These are phyloP conservation scores for Chamaea fasciata DNA, from an alignment of 2,113 vertebrate species.

Conservation along the genomic window DNA sequence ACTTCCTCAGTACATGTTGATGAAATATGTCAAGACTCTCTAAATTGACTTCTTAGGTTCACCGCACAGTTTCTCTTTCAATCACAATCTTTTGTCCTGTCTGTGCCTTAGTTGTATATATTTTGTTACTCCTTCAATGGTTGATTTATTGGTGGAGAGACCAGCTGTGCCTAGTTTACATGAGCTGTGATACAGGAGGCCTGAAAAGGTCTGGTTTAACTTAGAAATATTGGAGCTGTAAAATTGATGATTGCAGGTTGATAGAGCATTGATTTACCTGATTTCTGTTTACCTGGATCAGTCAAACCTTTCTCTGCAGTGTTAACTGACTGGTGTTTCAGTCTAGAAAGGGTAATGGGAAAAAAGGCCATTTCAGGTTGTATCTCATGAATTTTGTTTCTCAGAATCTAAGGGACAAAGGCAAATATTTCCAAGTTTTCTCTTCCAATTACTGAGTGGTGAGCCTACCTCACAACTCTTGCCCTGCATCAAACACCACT, in stretches of 20 bases:
- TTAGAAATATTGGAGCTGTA: not conserved
- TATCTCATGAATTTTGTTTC: not conserved
- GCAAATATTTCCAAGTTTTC: not conserved
- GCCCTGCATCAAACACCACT: not conserved
- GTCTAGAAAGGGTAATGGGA: not conserved
- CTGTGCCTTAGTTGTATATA: not conserved
- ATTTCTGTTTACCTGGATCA: not conserved
- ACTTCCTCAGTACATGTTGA: slow-evolving; percentile 16
- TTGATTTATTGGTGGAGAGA: slow-evolving; percentile 21
- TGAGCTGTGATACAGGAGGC: not conserved
- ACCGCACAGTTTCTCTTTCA: not conserved
- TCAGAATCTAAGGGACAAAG: not conserved
- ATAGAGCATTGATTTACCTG: not conserved
- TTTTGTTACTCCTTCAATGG: not conserved
- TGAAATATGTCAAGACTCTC: slow-evolving; percentile 34
- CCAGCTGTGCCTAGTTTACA: slow-evolving; percentile 37
- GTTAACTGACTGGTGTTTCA: not conserved
- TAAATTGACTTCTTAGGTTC: slow-evolving; percentile 46
- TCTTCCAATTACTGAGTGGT: not conserved
- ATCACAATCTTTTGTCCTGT: not conserved
- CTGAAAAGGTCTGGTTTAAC: slow-evolving; percentile 18
- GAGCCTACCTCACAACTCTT: not conserved
- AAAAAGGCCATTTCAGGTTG: not conserved
- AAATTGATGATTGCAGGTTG: not conserved
- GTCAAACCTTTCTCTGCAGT: not conserved